Base-by-base conservation (phyloP, 2,888 invertebrate genomes). In the Stenichneumon culpator region DNA sequence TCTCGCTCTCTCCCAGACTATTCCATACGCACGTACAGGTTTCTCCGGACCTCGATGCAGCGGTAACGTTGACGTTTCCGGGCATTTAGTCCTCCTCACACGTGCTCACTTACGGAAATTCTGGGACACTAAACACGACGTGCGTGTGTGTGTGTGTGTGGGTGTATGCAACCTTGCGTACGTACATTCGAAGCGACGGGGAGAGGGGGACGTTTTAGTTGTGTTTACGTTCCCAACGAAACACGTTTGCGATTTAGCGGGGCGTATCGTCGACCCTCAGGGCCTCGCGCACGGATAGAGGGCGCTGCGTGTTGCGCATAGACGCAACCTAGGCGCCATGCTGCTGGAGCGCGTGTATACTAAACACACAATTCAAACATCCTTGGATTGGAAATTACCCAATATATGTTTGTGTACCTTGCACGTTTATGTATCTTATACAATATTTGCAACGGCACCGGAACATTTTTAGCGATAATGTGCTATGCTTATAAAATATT, bases 41-140 rank as follows among this genome's bases (percentile, higher is more conserved):
- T 74, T 69, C 74, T 19, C 54, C 57, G 7, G 39, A 44, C 75
- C 70, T 79, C 75, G 63, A 82, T 85, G 79, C 39, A 54, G 9
- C 39, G 11, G 67, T 22, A 67, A 36, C 50, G 65, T 75, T 47
- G 9, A 50, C 65, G 50, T n/a, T 36, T 50, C n/a, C 47, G 65
- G 50, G 68, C 60, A 73, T 73, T 74, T 74, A 69, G 65, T 52
- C 65, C 65, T 28, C 39, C 75, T 5, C 25, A 70, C 81, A 81
- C 81, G 80, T 81, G 78, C 63, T 47, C 84, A 81, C 78, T 84
- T 84, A 84, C 70, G 77, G 68, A 74, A 74, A 84, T 78, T 81
- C 81, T 73, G 80, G 63, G 67, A 80, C 47, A 32, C 54, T 63
- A 22, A 19, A 39, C 50, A n/a, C 73, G 60, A 14, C 36, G 36